Percentiles rank a stretch among this genome's conserved stretches.
These are phyloP conservation scores for Burhinus oedicnemus DNA, from an alignment of 2,113 vertebrate species.

Conservation along the genomic window DNA sequence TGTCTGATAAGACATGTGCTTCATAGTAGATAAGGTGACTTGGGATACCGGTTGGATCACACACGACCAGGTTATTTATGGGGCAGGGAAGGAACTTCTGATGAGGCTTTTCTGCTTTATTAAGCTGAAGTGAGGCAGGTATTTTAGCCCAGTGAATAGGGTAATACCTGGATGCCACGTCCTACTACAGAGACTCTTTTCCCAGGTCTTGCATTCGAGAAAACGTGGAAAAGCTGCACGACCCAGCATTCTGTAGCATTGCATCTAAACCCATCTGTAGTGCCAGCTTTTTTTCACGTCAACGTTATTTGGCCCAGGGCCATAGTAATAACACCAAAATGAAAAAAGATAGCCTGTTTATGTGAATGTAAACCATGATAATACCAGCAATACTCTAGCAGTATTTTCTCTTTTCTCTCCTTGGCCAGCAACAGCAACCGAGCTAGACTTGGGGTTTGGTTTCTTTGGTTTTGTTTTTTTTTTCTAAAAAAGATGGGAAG, in stretches of 20 bases:
- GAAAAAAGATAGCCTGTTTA: neutral
- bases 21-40: neutral
- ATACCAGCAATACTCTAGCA: neutral
- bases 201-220: neutral
- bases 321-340: neutral
- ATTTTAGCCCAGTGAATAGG: neutral
- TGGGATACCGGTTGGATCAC: neutral
- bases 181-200: neutral
- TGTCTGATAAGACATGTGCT: neutral
- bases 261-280: neutral
- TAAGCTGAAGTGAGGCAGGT: neutral
- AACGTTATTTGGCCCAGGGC: neutral
- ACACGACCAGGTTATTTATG: rapidly evolving
- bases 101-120: neutral
- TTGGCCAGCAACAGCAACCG: neutral
- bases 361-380: neutral
- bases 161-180: neutral
- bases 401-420: neutral
- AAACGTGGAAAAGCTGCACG: neutral
- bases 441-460: neutral
- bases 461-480: neutral
- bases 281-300: neutral
- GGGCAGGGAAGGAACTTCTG: neutral
- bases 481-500: neutral
- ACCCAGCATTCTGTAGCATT: neutral